These are phyloP conservation scores for Holothuria leucospilota DNA, from an alignment of 53 echinoderm and acorn worm genomes.

Conservation along the genomic window DNA sequence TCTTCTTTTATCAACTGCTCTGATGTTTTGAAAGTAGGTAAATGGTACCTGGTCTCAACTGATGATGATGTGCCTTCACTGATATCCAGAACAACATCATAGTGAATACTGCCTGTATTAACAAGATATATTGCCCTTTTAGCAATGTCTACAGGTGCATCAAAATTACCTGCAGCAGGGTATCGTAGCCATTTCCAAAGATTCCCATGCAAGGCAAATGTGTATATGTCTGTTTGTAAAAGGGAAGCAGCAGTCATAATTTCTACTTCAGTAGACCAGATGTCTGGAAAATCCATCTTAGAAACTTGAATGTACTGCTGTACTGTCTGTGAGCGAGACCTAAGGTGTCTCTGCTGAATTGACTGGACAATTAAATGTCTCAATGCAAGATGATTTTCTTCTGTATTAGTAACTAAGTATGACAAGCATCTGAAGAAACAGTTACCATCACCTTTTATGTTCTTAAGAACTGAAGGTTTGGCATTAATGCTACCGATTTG, in stretches of 20 bases:
- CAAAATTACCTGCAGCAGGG: slow-evolving; percentile 25
- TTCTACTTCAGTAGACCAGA: slow-evolving; percentile 38
- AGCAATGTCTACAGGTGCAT: background rate
- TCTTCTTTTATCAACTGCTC: slow-evolving; percentile 19
- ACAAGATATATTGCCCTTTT: slow-evolving; percentile 23
- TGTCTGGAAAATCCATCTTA: background rate
- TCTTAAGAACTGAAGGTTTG: background rate
- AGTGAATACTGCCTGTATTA: slow-evolving; percentile 15
- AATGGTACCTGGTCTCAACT: background rate
- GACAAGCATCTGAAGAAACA: slow-evolving; percentile 44
- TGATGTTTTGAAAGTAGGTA: slow-evolving; percentile 9
- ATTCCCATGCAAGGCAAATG: background rate
- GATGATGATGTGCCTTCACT: background rate
- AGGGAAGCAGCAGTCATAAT: slow-evolving; percentile 28
- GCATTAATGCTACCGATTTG: background rate
- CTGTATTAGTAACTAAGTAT: slow-evolving; percentile 19
- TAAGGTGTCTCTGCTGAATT: background rate
- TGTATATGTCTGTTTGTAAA: slow-evolving; percentile 9
- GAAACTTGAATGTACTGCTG: slow-evolving; percentile 21
- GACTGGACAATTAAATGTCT: slow-evolving; percentile 2
- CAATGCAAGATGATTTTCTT: background rate
- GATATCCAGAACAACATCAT: slow-evolving; percentile 17
- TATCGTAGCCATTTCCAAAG: slow-evolving; percentile 15
- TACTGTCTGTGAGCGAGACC: slow-evolving; percentile 5
- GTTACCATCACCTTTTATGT: slow-evolving; percentile 23